These are phyloP conservation scores for Ceratoteleas bidentatus DNA, from an alignment of 1,140 invertebrate genomes.

Conservation along the genomic window DNA sequence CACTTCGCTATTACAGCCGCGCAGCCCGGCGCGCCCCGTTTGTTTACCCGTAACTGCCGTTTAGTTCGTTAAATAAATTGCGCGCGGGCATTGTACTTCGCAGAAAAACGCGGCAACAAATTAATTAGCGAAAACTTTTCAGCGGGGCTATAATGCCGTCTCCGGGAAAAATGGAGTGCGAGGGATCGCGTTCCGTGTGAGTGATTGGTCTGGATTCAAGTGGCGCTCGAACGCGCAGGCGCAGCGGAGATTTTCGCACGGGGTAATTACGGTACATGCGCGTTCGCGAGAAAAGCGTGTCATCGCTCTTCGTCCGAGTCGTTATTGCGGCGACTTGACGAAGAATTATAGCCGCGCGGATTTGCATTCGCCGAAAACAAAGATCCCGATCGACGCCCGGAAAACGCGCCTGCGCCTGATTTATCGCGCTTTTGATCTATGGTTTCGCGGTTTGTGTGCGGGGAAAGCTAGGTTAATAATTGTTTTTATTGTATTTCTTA, in stretches of 20 bases:
- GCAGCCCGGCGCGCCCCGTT: conserved; percentile 11
- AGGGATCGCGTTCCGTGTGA: conserved; percentile 6
- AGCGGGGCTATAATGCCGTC: neutral
- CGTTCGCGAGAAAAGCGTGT: conserved; percentile 24
- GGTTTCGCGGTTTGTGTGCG: neutral
- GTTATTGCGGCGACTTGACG: conserved; percentile 25
- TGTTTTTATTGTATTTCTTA: no score
- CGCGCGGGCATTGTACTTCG: neutral
- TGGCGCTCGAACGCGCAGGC: conserved; percentile 18
- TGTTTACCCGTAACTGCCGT: conserved; percentile 3
- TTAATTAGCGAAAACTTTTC: conserved; percentile 11
- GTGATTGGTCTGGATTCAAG: conserved; percentile 27
- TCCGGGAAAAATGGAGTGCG: conserved; percentile 1
- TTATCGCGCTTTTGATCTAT: neutral
- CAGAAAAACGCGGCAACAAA: neutral
- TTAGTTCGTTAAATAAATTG: conserved; percentile 17
- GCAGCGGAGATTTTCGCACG: conserved; percentile 23
- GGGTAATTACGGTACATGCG: conserved; percentile 29
- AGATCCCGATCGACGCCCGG: conserved; percentile 29
- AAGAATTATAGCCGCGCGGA: conserved; percentile 32
- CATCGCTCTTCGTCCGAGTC: conserved; percentile 39
- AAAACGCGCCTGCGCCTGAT: conserved; percentile 17
- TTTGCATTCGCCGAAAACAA: conserved; percentile 27
- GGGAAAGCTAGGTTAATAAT: neutral
- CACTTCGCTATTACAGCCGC: conserved; percentile 13